Evolutionary conservation across 2,797 vertebrate species (phyloP), one percentile per base, ranked within the genome.

Genomic region (Columba guinea): DNA sequence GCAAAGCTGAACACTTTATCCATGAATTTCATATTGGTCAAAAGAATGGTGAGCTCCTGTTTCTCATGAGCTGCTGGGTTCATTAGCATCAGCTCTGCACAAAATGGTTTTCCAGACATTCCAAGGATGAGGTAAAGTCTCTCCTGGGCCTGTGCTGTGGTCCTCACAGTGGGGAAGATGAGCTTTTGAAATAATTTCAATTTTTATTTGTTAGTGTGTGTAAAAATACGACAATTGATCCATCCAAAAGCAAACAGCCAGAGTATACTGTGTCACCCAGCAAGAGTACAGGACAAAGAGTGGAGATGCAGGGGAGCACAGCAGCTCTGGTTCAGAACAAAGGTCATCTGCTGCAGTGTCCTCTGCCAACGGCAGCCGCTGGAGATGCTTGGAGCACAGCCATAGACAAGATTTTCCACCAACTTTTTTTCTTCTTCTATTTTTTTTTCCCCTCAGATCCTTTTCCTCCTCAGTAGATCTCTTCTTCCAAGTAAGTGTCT

Each of bases 61-160:
- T 96, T 95, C 88, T 89, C 89, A 76, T 24, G 71, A 76, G 39
- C 84, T 95, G 70, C 77, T 90, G 87, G n/a, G 51, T 93, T 96
- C 68, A 91, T 96, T 94, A 91, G 81, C 18, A 5, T 59, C 90
- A 91, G 52, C 56, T 77, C 53, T 30, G 32, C 82, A 46, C 34
- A 87, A 90, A 96, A 75, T 35, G 60, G 51, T 94, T 94, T 93
- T 39, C 86, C 93, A 95, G 93, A 95, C 24, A 7, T 95, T 90
- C 84, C 60, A 83, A 59, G 63, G 76, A 87, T 84, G 86, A 93
- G 51, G 46, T 94, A 55, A 90, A 85, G 53, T 87, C 59, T 60
- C 69, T 96, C 59, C 70, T 75, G 93, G 78, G 84, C 41, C 76
- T 85, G 28, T 71, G 59, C 78, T 89, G 65, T 76, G 53, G 39